A percentile compares a stretch with the other conserved stretches of the same genome.
Conservation (phyloP, 2,113 vertebrate species). For the Pelobates fuscus region DNA sequence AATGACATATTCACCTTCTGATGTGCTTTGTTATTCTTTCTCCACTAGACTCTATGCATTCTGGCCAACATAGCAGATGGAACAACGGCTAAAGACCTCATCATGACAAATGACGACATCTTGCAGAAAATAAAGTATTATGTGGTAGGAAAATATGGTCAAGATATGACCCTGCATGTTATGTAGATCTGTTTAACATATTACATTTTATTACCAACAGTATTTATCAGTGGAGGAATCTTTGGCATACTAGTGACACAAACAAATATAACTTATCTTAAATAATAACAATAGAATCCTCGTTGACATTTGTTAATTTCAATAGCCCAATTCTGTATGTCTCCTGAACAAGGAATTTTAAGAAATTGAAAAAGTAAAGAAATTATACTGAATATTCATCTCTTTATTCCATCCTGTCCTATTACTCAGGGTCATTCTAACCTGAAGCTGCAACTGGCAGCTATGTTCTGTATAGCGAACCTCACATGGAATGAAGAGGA, state of each 20-base stretch:
- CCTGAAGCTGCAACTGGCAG: conserved; percentile 93
- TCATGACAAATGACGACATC: conserved; percentile 98
- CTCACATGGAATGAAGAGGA: conserved; percentile 98
- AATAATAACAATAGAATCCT: too few species aligned
- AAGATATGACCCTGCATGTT: neutral
- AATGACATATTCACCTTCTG: too few species aligned
- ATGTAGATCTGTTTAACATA: too few species aligned
- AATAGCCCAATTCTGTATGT: too few species aligned
- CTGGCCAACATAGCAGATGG: conserved; percentile 96
- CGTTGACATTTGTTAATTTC: too few species aligned
- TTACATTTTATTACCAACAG: too few species aligned
- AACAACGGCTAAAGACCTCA: conserved; percentile 92
- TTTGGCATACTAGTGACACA: too few species aligned
- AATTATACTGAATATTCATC: too few species aligned
- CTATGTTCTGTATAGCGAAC: conserved; percentile 96
- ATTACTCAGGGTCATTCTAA: conserved; percentile 88
- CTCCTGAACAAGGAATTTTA: too few species aligned
- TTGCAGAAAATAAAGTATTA: conserved; percentile 98
- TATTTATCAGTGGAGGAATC: too few species aligned
- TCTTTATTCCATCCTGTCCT: neutral
- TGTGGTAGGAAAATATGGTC: conserved; percentile 74
- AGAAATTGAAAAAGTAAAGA: too few species aligned
- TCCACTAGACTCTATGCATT: conserved; percentile 91
- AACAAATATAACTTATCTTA: too few species aligned
- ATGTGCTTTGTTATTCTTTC: conserved; percentile 36